phyloP scores from a whole-genome alignment of 2,113 vertebrate species.

The Hirundichthys speculiger region DNA sequence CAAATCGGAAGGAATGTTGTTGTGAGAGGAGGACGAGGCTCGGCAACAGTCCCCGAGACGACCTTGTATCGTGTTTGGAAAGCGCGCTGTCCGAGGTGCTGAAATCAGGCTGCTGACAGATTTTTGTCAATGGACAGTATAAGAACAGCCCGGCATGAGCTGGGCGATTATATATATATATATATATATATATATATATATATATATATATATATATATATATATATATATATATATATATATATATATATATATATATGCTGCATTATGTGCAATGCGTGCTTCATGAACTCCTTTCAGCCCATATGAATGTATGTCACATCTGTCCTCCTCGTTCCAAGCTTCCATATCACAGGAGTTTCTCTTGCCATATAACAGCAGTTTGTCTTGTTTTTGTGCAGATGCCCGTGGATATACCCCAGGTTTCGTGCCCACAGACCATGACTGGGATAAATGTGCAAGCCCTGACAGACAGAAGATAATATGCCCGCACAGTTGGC shows the following conservation, averaged over 20 bases:
- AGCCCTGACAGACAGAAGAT: slow-evolving; percentile 54
- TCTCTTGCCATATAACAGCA: slow-evolving; percentile 20
- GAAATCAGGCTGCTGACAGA: slow-evolving; percentile 46
- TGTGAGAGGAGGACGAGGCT: slow-evolving; percentile 7
- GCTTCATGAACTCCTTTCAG: slow-evolving; percentile 17
- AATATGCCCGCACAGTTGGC: slow-evolving; percentile 69
- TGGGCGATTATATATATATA: no score
- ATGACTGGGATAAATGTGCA: slow-evolving; percentile 69
- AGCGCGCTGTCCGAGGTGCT: slow-evolving; percentile 77
- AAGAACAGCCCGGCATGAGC: background rate
- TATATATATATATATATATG: no score
- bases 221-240: no score
- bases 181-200: no score
- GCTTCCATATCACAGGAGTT: slow-evolving; percentile 19
- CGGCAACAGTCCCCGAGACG: slow-evolving; percentile 26
- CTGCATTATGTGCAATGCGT: slow-evolving; percentile 24
- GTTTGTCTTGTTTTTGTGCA: slow-evolving; percentile 44
- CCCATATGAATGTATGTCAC: slow-evolving; percentile 18
- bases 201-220: no score
- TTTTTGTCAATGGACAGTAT: slow-evolving; percentile 43
- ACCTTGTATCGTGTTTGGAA: slow-evolving; percentile 35
- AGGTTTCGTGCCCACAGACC: slow-evolving; percentile 46
- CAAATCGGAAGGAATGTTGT: slow-evolving; percentile 12
- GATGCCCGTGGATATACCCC: slow-evolving; percentile 61
- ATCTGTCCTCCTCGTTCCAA: slow-evolving; percentile 23